Conservation (phyloP, 2,888 invertebrate species). For the Lamellibrachia columna region DNA sequence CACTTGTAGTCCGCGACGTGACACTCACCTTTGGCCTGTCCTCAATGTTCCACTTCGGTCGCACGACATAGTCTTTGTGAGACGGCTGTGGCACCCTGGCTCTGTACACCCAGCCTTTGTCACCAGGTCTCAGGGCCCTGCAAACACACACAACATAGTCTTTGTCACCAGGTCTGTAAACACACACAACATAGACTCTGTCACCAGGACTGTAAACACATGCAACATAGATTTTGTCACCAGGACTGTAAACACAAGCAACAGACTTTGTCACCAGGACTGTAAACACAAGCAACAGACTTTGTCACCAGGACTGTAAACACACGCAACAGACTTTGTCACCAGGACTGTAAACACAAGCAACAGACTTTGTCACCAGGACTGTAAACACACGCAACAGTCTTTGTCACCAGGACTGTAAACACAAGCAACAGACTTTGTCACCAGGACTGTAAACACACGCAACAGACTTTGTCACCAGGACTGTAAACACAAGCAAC, state of each 20-base stretch:
- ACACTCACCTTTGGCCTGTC: constrained; percentile 61
- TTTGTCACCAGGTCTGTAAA: constrained; percentile 23
- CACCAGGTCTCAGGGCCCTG: constrained; percentile 86
- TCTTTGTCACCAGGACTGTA: too few species aligned
- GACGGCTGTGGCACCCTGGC: constrained; percentile 95
- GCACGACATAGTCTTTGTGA: constrained; percentile 93
- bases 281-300: too few species aligned
- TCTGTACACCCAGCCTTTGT: constrained; percentile 92
- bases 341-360: not conserved
- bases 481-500: not conserved
- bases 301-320: too few species aligned
- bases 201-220: constrained; percentile 22
- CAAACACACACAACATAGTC: constrained; percentile 53
- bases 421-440: not conserved
- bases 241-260: too few species aligned
- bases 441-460: not conserved
- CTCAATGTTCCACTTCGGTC: constrained; percentile 91
- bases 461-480: not conserved
- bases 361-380: not conserved
- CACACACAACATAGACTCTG: constrained; percentile 50
- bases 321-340: too few species aligned
- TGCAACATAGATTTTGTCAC: too few species aligned
- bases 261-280: not conserved
- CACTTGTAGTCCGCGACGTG: too few species aligned
- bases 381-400: not conserved